Conservation (phyloP, 2,888 invertebrate genomes). For the Endotricha flammealis region DNA sequence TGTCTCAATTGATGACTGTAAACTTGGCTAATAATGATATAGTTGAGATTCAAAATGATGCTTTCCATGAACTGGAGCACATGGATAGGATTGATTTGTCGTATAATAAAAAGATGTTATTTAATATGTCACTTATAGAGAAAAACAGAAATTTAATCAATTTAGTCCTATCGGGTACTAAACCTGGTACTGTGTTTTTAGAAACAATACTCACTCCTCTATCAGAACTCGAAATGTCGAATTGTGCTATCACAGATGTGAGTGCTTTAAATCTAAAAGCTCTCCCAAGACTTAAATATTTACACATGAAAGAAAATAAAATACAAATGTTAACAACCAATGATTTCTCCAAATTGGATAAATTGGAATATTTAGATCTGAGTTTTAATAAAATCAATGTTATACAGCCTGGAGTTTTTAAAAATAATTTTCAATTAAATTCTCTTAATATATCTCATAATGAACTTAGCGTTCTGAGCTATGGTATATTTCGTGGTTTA, state of each 20-base stretch:
- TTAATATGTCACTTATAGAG: conserved; percentile 27
- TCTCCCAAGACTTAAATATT: conserved; percentile 27
- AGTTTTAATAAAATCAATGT: conserved; percentile 45
- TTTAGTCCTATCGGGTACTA: conserved; percentile 39
- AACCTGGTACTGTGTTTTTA: conserved; percentile 28
- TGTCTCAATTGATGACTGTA: conserved; percentile 30
- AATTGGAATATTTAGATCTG: conserved; percentile 37
- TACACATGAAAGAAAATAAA: conserved; percentile 39
- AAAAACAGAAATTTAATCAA: conserved; percentile 25
- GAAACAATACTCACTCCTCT: conserved; percentile 23
- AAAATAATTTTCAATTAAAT: conserved; percentile 34
- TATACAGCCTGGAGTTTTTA: conserved; percentile 51
- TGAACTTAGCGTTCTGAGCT: conserved; percentile 32
- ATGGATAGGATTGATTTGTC: conserved; percentile 46
- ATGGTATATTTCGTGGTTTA: conserved; percentile 49
- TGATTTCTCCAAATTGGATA: conserved; percentile 32
- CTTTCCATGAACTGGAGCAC: conserved; percentile 31
- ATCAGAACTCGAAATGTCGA: conserved; percentile 30
- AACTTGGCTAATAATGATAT: conserved; percentile 39
- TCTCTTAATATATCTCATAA: conserved; percentile 53
- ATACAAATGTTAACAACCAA: conserved; percentile 32
- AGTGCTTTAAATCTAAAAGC: conserved; percentile 29
- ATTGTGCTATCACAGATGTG: conserved; percentile 34
- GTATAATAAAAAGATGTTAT: conserved; percentile 35
- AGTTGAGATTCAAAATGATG: conserved; percentile 23